Evolutionary conservation across 2,888 invertebrate species (phyloP), one percentile per base, ranked within the genome.

Genomic region (Ariolimax columbianus): DNA sequence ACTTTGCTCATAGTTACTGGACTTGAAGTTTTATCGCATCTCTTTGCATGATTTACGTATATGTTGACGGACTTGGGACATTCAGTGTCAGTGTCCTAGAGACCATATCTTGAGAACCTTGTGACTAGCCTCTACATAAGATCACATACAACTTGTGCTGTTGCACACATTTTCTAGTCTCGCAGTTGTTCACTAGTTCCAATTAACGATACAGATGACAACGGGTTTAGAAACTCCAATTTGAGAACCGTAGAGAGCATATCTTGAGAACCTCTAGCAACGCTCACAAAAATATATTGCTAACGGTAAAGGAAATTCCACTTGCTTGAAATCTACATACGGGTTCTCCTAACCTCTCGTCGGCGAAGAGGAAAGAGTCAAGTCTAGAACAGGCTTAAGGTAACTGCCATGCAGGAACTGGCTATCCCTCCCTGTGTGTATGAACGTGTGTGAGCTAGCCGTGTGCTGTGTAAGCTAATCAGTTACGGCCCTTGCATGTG

Each of bases 341-440:
- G 73, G 73, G 73, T 73, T 40, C 73, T 73, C 2, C 40, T 73
- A 43, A 73, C 73, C 73, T 73, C n/a, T n/a, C 73, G 9, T 19
- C 38, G 43, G 40, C 73, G 40, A 26, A n/a, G 26, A 30, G 70
- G 33, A 36, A 43, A 38, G 73, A 43, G 73, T 23, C 23, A 43
- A 43, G 43, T 19, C 40, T 7, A 73, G 43, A 43, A 40, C 0
- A 40, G 26, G 43, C 40, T 73, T 73, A n/a, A 40, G 11, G 17
- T 72, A 73, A n/a, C 73, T n/a, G 43, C 66, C 1, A n/a, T n/a
- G n/a, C 4, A 66, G 14, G 33, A 66, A 17, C 30, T 33, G 1
- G n/a, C n/a, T 33, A 33, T 11, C 3, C 0, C 33, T 66, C 33
- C 33, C 30, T 63, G 59, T 66, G 66, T 66, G 66, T 66, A 66